phyloP scores from a whole-genome alignment of 2,797 vertebrate genomes.

The Streptopelia turtur region DNA sequence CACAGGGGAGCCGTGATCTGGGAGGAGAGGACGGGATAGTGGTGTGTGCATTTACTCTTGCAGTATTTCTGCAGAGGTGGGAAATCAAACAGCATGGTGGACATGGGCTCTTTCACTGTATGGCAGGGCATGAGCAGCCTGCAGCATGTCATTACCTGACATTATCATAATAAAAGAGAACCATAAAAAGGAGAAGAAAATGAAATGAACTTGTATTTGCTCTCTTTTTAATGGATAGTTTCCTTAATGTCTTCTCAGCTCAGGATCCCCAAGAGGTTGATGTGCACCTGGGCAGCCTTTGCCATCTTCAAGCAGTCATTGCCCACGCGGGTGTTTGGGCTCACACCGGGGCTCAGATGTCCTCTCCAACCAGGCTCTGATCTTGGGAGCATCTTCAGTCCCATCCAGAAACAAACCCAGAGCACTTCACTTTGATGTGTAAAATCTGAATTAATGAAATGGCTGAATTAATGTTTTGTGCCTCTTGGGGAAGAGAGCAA shows the following conservation, averaged over 20 bases:
- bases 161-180: background rate
- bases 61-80: background rate
- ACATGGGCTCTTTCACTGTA: background rate
- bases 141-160: background rate
- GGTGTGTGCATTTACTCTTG: background rate
- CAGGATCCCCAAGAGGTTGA: background rate
- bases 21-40: background rate
- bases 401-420: conserved; percentile 45
- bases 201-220: background rate
- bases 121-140: background rate
- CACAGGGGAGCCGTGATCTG: accelerated
- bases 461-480: conserved; percentile 56
- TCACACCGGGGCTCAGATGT: background rate
- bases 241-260: background rate
- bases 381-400: conserved; percentile 17
- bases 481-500: conserved; percentile 43
- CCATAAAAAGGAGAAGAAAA: background rate
- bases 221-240: background rate
- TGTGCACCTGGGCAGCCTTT: background rate
- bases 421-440: conserved; percentile 66
- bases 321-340: accelerated
- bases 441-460: conserved; percentile 65
- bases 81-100: background rate
- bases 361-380: background rate
- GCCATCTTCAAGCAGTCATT: background rate